Evolutionary conservation across 2,113 vertebrate species (phyloP), one percentile per base, ranked within the genome.

Genomic region (Uria lomvia): DNA sequence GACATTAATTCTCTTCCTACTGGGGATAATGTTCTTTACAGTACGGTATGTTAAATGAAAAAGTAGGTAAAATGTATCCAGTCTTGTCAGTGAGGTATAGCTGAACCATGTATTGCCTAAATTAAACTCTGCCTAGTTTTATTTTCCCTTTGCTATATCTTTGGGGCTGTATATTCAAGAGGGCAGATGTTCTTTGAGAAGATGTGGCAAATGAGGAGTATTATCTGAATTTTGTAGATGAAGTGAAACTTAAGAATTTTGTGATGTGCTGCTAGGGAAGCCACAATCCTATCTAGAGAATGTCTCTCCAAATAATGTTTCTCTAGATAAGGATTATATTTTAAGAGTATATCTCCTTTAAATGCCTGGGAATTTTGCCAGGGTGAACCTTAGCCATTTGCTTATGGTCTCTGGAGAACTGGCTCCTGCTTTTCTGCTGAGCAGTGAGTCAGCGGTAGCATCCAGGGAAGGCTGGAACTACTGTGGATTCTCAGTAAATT

Each of bases 121-220:
- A 80, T 32, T 63, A 55, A 89, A 68, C 32, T 74, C 14, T 76
- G 30, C 22, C 11, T 56, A 21, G 4, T 83, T 94, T 76, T 68
- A 10, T 9, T 88, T 67, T 4, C 14, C 14, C 7, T 55, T 40
- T 0, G 0, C 40, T 50, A 6, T 60, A 20, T 11, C 18, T 3
- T 16, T 55, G 49, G 11, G 27, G 3, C 29, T 55, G 4, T 79
- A 14, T 15, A 8, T 27, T 45, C 23, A 63, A 30, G 27, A 27
- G 14, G 12, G 11, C 22, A 72, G 40, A 68, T 32, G 42, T 18
- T 58, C 30, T 65, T 40, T 67, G 60, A 65, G 92, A 78, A 58
- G 23, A 40, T 40, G 20, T 17, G 18, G 6, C 70, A 11, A 83
- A 52, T 76, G 15, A 71, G 19, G 15, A 67, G 4, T 34, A 50